phyloP scores from a whole-genome alignment of 2,888 invertebrate genomes.

The Tortricodes alternella region DNA sequence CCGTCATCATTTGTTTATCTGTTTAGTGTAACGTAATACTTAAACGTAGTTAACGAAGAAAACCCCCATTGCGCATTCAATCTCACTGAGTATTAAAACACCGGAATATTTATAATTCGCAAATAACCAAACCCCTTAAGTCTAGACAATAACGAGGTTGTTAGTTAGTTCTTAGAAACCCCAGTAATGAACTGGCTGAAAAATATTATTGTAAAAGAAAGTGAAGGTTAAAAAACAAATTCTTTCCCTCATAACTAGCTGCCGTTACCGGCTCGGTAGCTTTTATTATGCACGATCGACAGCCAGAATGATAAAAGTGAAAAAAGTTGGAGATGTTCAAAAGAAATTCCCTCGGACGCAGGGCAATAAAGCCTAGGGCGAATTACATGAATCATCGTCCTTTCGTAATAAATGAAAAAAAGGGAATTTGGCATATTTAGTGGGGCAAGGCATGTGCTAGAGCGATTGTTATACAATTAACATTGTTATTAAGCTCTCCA shows the following conservation, averaged over 20 bases:
- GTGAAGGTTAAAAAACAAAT: slow-evolving; percentile 1
- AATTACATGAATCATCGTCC: slow-evolving; percentile 76
- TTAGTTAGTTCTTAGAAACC: too few relatives aligned
- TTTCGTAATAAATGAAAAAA: slow-evolving; percentile 68
- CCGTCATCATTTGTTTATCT: too few relatives aligned
- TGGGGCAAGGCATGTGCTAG: slow-evolving; percentile 9
- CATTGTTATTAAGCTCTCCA: neutral
- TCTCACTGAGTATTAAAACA: too few relatives aligned
- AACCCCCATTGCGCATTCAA: too few relatives aligned
- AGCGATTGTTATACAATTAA: neutral
- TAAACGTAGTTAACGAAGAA: too few relatives aligned
- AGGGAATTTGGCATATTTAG: slow-evolving; percentile 59
- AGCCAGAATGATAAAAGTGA: slow-evolving; percentile 59
- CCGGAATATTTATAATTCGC: too few relatives aligned
- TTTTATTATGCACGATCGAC: slow-evolving; percentile 38
- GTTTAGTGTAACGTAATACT: too few relatives aligned
- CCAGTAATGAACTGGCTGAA: too few relatives aligned
- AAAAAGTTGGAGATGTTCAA: slow-evolving; percentile 53
- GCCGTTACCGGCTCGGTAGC: slow-evolving; percentile 1
- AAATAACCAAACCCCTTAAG: too few relatives aligned
- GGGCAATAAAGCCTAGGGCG: slow-evolving; percentile 70
- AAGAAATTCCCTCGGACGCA: slow-evolving; percentile 52
- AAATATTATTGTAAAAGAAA: neutral
- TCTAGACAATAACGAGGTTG: too few relatives aligned
- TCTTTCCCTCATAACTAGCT: slow-evolving; percentile 3